A percentile compares a stretch with the other conserved stretches of the same genome.
Conservation (phyloP, 2,113 vertebrate genomes). For the Eublepharis macularius region DNA sequence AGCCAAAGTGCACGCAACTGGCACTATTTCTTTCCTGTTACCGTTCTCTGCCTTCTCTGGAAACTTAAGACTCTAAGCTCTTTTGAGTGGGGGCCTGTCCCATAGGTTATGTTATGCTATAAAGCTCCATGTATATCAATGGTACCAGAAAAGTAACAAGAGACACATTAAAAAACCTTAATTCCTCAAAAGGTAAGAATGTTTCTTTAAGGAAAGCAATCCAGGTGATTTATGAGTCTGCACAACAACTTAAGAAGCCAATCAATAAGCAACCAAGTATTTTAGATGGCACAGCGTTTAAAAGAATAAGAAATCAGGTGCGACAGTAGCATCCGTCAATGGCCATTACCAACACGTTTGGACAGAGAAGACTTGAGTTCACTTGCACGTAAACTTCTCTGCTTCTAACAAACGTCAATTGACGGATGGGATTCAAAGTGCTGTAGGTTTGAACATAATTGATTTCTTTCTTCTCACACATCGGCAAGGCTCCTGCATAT, state of each 20-base stretch:
- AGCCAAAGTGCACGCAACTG: too few relatives aligned
- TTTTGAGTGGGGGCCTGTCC: too few relatives aligned
- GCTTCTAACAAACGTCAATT: constrained; percentile 14
- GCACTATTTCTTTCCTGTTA: too few relatives aligned
- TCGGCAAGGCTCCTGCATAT: background rate
- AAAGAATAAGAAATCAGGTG: constrained; percentile 42
- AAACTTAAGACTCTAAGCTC: too few relatives aligned
- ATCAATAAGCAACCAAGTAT: constrained; percentile 66
- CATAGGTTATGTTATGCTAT: background rate
- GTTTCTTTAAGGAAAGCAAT: constrained; percentile 22
- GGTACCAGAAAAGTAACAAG: background rate
- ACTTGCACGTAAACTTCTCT: constrained; percentile 28
- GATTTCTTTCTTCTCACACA: constrained; percentile 3
- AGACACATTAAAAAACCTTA: constrained; percentile 1
- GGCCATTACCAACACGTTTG: constrained; percentile 18
- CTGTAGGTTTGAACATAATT: background rate
- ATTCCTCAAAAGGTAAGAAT: constrained; percentile 21
- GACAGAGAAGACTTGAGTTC: constrained; percentile 51
- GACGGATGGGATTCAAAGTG: background rate
- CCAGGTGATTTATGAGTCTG: constrained; percentile 56
- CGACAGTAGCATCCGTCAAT: constrained; percentile 22
- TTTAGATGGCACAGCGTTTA: background rate
- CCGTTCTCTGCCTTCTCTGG: too few relatives aligned
- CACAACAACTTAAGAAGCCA: constrained; percentile 60
- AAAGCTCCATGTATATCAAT: background rate